Base-by-base conservation (phyloP, 2,888 invertebrate genomes). In the Sinotaia quadrata region DNA sequence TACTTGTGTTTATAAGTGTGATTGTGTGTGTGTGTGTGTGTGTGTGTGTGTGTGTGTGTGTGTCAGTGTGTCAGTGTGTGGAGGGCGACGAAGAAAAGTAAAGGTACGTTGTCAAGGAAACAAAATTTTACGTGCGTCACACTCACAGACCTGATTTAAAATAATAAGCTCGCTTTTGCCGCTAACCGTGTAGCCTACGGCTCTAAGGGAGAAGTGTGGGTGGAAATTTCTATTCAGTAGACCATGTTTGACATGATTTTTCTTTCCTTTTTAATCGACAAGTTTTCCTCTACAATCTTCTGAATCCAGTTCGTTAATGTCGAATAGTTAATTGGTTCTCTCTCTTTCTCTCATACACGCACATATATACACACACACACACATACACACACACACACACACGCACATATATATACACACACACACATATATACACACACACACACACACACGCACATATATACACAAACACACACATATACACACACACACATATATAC, bases 401-500 rank as follows among this genome's bases (percentile, higher is more conserved):
- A 56, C 18, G 27, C 56, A 24, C 27, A 52, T 41, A 12, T 12
- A 8, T 41, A 54, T 31, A 27, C 54, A 54, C 54, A 29, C 54
- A 54, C 54, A 27, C 24, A 54, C 5, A 21, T 27, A 54, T 5
- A 27, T 15, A 54, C 27, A 21, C 54, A 4, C 10, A 27, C 5
- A 7, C 54, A 54, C 54, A 54, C 54, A 54, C 54, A 54, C 54
- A 54, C 54, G 29, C 54, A 54, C 54, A 54, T 21, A 56, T 12
- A 0, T 21, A 12, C 33, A 56, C 31, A 31, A 2, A 31, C 33
- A 29, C 34, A 34, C 33, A 15, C 31, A 31, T n/a, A n/a, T n/a
- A n/a, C 15, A 56, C 34, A 56, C 33, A 31, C 31, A 31, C 31
- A 33, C 56, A 31, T 7, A 18, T 21, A 56, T 33, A 31, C 56